phyloP scores from a whole-genome alignment of 2,888 invertebrate genomes.

The Eudasyphora cyanicolor region DNA sequence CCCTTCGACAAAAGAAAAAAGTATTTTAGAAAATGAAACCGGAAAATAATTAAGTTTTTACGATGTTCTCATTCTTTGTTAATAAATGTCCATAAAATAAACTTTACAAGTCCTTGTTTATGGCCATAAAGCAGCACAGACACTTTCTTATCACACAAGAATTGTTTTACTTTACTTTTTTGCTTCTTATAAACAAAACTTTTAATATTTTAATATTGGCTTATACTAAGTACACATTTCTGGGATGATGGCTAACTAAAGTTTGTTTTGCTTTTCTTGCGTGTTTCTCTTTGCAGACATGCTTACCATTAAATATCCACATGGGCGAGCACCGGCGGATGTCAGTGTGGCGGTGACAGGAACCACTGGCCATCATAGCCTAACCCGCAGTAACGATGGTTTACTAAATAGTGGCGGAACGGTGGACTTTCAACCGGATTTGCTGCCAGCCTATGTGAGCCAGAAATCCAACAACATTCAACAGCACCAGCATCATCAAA shows the following conservation, averaged over 20 bases:
- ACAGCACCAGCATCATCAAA: conserved; percentile 54
- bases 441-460: conserved; percentile 69
- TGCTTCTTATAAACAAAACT: neutral
- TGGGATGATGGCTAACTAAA: neutral
- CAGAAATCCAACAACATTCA: conserved; percentile 61
- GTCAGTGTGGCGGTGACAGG: conserved; percentile 43
- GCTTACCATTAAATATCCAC: conserved; percentile 66
- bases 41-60: conserved; percentile 11
- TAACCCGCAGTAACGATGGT: conserved; percentile 24
- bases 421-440: conserved; percentile 72
- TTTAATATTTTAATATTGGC: neutral
- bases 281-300: conserved; percentile 57
- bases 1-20: neutral
- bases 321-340: conserved; percentile 61
- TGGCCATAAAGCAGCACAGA: neutral
- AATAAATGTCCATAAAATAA: neutral
- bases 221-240: neutral
- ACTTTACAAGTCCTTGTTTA: neutral
- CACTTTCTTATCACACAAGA: neutral
- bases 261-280: neutral
- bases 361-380: conserved; percentile 26
- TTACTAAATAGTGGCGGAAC: conserved; percentile 59
- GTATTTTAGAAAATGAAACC: neutral
- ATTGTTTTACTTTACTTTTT: neutral
- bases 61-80: neutral